Percentiles rank a stretch among this genome's conserved stretches.
Conservation (phyloP, 2,113 vertebrate genomes). For the Acrocephalus arundinaceus region DNA sequence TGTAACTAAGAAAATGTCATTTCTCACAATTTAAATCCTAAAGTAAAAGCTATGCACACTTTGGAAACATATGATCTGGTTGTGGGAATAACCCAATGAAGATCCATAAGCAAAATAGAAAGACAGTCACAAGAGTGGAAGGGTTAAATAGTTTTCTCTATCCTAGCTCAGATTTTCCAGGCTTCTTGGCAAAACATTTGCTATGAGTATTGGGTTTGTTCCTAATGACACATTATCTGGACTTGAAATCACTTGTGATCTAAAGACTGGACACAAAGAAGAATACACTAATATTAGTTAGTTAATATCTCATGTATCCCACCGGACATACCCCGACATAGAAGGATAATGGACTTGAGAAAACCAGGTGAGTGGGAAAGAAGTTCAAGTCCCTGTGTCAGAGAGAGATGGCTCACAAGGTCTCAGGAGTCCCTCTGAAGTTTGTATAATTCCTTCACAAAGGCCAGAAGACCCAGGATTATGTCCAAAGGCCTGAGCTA, state of each 20-base stretch:
- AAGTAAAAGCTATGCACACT: neutral
- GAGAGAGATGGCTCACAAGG: neutral
- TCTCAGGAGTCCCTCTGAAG: neutral
- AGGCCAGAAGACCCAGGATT: neutral
- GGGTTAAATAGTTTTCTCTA: neutral
- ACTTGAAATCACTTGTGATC: neutral
- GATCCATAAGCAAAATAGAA: neutral
- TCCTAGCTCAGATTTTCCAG: neutral
- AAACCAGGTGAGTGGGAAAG: neutral
- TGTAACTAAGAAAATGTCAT: neutral
- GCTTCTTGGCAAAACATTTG: neutral
- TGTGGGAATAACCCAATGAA: neutral
- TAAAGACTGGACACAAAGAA: neutral
- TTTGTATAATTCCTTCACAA: neutral
- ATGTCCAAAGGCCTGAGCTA: neutral
- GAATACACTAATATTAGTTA: neutral
- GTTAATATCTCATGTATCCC: neutral
- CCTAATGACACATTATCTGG: neutral
- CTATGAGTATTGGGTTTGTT: neutral
- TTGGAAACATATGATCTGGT: neutral
- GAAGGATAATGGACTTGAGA: neutral
- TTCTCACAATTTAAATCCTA: neutral
- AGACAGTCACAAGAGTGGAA: neutral
- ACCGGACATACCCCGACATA: rapidly evolving
- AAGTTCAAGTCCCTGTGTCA: neutral